Conservation (phyloP, 2,888 invertebrate species). For the Drosophila algonquin region DNA sequence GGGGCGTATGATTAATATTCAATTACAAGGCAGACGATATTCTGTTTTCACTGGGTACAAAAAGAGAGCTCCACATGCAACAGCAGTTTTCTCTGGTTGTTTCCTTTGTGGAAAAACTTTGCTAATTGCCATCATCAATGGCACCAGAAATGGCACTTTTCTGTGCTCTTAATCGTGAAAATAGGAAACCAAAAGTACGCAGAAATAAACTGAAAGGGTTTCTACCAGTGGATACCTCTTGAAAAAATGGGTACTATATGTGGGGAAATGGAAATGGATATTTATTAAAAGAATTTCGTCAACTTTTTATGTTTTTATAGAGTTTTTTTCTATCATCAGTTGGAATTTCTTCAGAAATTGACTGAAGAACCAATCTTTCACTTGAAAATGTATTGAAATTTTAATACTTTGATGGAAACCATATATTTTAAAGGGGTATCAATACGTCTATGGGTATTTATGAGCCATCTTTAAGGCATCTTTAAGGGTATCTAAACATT, state of each 20-base stretch:
- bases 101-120: constrained; percentile 58
- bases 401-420: fast-evolving
- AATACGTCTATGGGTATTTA: fast-evolving
- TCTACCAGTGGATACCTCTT: background rate
- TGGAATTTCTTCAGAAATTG: no score
- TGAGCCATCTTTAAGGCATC: background rate
- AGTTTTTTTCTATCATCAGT: no score
- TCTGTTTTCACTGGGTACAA: constrained; percentile 8
- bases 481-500: background rate
- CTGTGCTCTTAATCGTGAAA: constrained; percentile 3
- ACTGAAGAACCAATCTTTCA: fast-evolving
- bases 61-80: constrained; percentile 32
- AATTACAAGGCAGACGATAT: constrained; percentile 62
- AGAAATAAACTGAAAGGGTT: constrained; percentile 17
- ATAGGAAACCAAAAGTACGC: constrained; percentile 29
- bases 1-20: constrained; percentile 74
- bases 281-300: constrained; percentile 18
- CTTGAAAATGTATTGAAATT: background rate
- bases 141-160: constrained; percentile 2
- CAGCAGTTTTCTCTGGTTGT: constrained; percentile 13
- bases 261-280: background rate
- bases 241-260: background rate
- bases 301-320: background rate
- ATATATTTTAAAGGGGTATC: background rate
- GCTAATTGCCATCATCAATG: constrained; percentile 66